These are phyloP conservation scores for Idris sp. DNA, from an alignment of 1,140 invertebrate species.

Conservation along the genomic window DNA sequence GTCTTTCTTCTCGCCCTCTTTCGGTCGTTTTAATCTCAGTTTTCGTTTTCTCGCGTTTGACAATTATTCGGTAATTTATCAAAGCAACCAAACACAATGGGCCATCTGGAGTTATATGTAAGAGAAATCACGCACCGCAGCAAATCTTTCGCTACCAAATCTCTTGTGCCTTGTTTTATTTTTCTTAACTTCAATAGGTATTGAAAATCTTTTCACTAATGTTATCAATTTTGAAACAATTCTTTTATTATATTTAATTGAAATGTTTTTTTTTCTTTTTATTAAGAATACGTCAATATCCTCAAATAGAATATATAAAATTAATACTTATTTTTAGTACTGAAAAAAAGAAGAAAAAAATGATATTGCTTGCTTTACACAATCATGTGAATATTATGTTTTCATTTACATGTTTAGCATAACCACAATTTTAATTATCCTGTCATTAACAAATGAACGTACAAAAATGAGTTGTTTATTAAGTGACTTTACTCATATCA, in stretches of 20 bases:
- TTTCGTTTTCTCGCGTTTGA: slow-evolving; percentile 73
- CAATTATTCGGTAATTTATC: slow-evolving; percentile 80
- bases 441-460: slow-evolving; percentile 27
- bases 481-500: slow-evolving; percentile 6
- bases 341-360: no score
- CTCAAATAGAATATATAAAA: no score
- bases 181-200: no score
- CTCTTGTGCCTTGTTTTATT: no score
- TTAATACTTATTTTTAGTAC: no score
- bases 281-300: no score
- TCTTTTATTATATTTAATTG: no score
- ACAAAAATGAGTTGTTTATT: slow-evolving; percentile 29
- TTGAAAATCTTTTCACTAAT: no score
- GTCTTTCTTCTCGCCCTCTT: slow-evolving; percentile 43
- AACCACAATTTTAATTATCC: slow-evolving; percentile 44
- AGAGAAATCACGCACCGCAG: slow-evolving; percentile 63
- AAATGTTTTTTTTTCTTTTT: no score
- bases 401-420: slow-evolving; percentile 31
- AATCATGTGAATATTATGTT: slow-evolving; percentile 35
- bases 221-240: no score
- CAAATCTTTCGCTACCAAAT: slow-evolving; percentile 56
- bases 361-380: no score
- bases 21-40: slow-evolving; percentile 32
- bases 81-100: slow-evolving; percentile 76
- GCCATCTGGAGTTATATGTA: slow-evolving; percentile 58